Evolutionary conservation across 2,888 invertebrate genomes (phyloP).

Genomic region (Anthrax anthrax): DNA sequence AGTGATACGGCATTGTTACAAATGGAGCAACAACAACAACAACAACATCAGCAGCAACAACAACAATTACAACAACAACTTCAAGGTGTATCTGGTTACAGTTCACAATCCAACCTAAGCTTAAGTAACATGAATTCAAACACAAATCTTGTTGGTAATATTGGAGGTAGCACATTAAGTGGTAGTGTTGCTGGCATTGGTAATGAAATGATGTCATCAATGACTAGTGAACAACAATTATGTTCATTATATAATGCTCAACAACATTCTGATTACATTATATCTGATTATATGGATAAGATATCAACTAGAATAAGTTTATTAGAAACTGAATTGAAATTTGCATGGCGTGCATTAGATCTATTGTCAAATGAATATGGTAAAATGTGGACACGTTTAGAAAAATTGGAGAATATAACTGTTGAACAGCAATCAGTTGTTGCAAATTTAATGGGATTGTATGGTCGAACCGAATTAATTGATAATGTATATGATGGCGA

Average conservation of each 20-base stretch:
- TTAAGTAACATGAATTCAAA: neutral
- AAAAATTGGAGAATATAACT: slow-evolving; percentile 72
- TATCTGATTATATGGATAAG: slow-evolving; percentile 83
- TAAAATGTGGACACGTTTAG: slow-evolving; percentile 85
- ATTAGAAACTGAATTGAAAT: slow-evolving; percentile 79
- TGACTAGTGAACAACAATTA: slow-evolving; percentile 27
- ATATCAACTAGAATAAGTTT: slow-evolving; percentile 74
- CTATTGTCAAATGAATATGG: slow-evolving; percentile 82
- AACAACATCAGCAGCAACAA: slow-evolving; percentile 4
- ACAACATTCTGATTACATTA: slow-evolving; percentile 56
- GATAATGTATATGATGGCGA: neutral
- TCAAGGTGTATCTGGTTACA: neutral
- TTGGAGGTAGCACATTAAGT: neutral
- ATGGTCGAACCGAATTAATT: slow-evolving; percentile 17
- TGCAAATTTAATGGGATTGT: slow-evolving; percentile 53
- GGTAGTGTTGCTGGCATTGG: no score
- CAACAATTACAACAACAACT: slow-evolving; percentile 7
- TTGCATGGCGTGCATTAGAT: slow-evolving; percentile 85
- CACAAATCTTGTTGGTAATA: neutral
- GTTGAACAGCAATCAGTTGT: slow-evolving; percentile 86
- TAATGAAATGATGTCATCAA: slow-evolving; percentile 13
- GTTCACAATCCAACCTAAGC: slow-evolving; percentile 3
- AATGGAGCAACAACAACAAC: slow-evolving; percentile 5
- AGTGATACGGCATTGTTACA: neutral
- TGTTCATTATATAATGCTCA: slow-evolving; percentile 32